phyloP scores from a whole-genome alignment of 2,888 invertebrate species.

The Drosophila engyochracea region DNA sequence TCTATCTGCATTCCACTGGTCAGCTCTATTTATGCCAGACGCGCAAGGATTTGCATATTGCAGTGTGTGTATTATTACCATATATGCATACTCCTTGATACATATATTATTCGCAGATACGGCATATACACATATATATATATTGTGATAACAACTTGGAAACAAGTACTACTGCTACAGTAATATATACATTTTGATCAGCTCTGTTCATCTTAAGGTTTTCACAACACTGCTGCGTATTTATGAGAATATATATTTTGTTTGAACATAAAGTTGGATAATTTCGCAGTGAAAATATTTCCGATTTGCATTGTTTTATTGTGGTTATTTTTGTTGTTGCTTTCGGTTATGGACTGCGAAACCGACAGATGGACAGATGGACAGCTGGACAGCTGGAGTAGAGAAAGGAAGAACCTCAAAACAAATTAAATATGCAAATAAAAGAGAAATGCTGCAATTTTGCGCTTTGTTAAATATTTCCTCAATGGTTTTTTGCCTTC shows the following conservation, averaged over 20 bases:
- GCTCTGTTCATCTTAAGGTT: background rate
- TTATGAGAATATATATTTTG: background rate
- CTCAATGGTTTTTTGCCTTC: slow-evolving; percentile 64
- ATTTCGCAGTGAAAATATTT: slow-evolving; percentile 11
- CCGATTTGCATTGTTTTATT: slow-evolving; percentile 14
- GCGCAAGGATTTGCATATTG: background rate
- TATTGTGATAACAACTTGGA: background rate
- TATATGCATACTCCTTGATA: background rate
- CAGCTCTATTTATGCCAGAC: background rate
- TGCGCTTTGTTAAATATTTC: slow-evolving; percentile 79
- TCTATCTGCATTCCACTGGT: background rate
- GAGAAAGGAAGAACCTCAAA: slow-evolving; percentile 66
- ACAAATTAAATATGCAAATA: slow-evolving; percentile 79
- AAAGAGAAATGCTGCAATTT: slow-evolving; percentile 75
- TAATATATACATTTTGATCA: background rate
- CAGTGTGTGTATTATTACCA: slow-evolving; percentile 8
- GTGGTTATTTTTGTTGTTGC: slow-evolving; percentile 22
- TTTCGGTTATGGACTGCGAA: slow-evolving; percentile 2
- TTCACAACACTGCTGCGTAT: background rate
- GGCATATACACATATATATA: background rate
- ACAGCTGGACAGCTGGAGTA: background rate
- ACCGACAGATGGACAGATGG: background rate
- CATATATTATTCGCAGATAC: background rate
- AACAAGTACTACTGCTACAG: background rate
- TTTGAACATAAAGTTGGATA: background rate